A percentile compares a stretch with the other conserved stretches of the same genome.
These are phyloP conservation scores for Scomber colias DNA, from an alignment of 2,113 vertebrate genomes.

Conservation along the genomic window DNA sequence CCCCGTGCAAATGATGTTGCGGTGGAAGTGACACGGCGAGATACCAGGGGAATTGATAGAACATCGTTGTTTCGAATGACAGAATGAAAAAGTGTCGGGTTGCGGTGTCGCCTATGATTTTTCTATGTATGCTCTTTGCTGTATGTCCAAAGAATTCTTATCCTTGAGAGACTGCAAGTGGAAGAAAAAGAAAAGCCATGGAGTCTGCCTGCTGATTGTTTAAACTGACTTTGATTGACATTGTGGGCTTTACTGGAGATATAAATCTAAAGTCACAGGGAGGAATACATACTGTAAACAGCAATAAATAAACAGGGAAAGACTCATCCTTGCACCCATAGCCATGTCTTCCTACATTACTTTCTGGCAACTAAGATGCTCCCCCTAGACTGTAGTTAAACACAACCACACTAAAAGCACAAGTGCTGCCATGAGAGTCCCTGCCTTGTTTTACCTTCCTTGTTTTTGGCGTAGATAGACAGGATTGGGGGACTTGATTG, in stretches of 20 bases:
- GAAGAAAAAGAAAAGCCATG: not conserved
- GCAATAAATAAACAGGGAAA: slow-evolving; percentile 74
- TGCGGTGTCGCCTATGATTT: not conserved
- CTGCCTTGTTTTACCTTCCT: slow-evolving; percentile 27
- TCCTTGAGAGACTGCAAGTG: not conserved
- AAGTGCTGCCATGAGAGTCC: slow-evolving; percentile 41
- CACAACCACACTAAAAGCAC: slow-evolving; percentile 9
- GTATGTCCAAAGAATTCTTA: slow-evolving; percentile 14
- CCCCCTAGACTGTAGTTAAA: slow-evolving; percentile 34
- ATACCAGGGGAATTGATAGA: slow-evolving; percentile 11
- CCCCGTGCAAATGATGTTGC: not conserved
- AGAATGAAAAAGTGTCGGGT: not conserved
- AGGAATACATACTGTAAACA: slow-evolving; percentile 69
- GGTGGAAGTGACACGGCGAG: slow-evolving; percentile 12
- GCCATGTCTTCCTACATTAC: slow-evolving; percentile 41
- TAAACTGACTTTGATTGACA: slow-evolving; percentile 75
- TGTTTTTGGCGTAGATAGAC: slow-evolving; percentile 26
- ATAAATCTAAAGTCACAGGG: slow-evolving; percentile 68
- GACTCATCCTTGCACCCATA: slow-evolving; percentile 43
- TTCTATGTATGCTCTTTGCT: slow-evolving; percentile 1
- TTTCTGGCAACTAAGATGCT: slow-evolving; percentile 54
- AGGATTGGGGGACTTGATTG: slow-evolving; percentile 65
- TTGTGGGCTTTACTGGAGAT: slow-evolving; percentile 51
- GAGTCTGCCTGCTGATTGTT: slow-evolving; percentile 48
- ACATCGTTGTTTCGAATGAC: slow-evolving; percentile 19